phyloP scores from a whole-genome alignment of 2,888 invertebrate species.

The Notocelia uddmanniana region DNA sequence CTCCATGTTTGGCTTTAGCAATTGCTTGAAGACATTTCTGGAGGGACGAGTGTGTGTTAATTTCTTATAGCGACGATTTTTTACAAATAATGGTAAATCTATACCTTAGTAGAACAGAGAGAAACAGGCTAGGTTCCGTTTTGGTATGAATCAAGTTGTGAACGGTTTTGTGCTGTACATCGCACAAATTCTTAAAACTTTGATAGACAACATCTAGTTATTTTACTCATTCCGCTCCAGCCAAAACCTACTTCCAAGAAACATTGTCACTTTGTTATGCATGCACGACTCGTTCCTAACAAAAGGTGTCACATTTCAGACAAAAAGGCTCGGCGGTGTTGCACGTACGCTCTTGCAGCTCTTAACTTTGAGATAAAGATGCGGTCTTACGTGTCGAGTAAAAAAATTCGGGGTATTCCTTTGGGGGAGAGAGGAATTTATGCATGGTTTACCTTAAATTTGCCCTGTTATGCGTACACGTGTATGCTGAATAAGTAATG shows the following conservation, averaged over 20 bases:
- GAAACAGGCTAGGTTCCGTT: not conserved
- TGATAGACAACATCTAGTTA: not conserved
- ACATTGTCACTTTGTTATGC: conserved; percentile 48
- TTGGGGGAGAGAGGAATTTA: conserved; percentile 29
- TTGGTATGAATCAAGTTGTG: not conserved
- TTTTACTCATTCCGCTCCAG: not conserved
- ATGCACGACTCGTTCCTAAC: conserved; percentile 50
- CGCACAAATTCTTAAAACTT: not conserved
- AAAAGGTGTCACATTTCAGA: conserved; percentile 55
- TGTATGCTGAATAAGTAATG: conserved; percentile 18
- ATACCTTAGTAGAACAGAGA: too few relatives aligned
- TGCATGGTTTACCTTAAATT: conserved; percentile 35
- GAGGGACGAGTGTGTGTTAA: too few relatives aligned
- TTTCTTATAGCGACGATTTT: too few relatives aligned
- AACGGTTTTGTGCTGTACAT: not conserved
- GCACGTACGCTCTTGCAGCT: conserved; percentile 53
- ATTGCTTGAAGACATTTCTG: too few relatives aligned
- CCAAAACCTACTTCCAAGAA: conserved; percentile 26
- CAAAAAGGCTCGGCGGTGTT: conserved; percentile 51
- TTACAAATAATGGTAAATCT: too few relatives aligned
- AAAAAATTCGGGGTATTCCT: conserved; percentile 34
- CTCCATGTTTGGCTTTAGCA: too few relatives aligned
- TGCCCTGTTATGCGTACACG: conserved; percentile 10
- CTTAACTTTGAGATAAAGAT: conserved; percentile 42
- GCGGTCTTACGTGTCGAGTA: conserved; percentile 37